These are phyloP conservation scores for Argyrosomus japonicus DNA, from an alignment of 2,113 vertebrate species.

Conservation along the genomic window DNA sequence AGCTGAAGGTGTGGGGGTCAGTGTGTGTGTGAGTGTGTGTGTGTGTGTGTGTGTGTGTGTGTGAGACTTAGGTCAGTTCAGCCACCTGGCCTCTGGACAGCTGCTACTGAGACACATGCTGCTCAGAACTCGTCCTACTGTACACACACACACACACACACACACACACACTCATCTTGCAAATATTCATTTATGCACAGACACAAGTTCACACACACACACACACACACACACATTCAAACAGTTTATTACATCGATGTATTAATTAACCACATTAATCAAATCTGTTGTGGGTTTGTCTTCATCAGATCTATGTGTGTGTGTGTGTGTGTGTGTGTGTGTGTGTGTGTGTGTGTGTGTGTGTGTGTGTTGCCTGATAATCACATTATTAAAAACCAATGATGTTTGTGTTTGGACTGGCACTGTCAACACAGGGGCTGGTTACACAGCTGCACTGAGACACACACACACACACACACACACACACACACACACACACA, in stretches of 20 bases:
- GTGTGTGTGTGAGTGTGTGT: slow-evolving; percentile 50
- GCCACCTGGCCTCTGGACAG: slow-evolving; percentile 77
- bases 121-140: slow-evolving; percentile 53
- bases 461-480: slow-evolving; percentile 11
- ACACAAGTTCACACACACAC: slow-evolving; percentile 33
- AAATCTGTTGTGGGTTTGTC: slow-evolving; percentile 27
- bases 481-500: slow-evolving; percentile 28
- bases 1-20: slow-evolving; percentile 65
- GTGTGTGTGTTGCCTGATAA: slow-evolving; percentile 56
- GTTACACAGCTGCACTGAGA: slow-evolving; percentile 73
- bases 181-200: slow-evolving; percentile 42
- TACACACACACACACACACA: slow-evolving; percentile 55
- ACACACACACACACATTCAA: slow-evolving; percentile 30
- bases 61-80: slow-evolving; percentile 47
- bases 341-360: slow-evolving; percentile 12
- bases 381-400: slow-evolving; percentile 76
- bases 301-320: slow-evolving; percentile 23
- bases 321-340: slow-evolving; percentile 22
- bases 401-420: slow-evolving; percentile 77
- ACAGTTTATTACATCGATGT: slow-evolving; percentile 41
- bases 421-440: slow-evolving; percentile 65
- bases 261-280: slow-evolving; percentile 62
- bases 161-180: slow-evolving; percentile 48
- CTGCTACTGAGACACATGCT: slow-evolving; percentile 75
- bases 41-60: slow-evolving; percentile 48